Conservation (phyloP, 2,797 vertebrate genomes). For the Ispidina picta region DNA sequence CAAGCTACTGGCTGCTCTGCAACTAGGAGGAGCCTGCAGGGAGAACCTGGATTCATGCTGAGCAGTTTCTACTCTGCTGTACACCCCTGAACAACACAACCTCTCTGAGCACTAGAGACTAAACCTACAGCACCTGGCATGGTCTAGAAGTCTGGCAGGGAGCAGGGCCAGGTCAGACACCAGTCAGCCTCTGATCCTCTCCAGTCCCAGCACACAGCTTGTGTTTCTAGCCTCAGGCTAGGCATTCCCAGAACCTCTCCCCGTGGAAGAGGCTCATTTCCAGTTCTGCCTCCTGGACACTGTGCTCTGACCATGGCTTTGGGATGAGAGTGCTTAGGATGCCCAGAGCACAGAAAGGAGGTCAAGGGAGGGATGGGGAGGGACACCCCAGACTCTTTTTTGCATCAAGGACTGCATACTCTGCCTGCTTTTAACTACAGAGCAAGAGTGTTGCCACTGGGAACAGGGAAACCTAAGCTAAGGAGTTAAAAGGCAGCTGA, state of each 20-base stretch:
- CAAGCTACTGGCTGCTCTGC: slow-evolving; percentile 37
- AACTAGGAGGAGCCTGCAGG: neutral
- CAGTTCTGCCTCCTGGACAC: neutral
- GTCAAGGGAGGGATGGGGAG: neutral
- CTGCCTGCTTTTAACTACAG: neutral
- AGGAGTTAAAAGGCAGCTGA: neutral
- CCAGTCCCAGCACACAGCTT: neutral
- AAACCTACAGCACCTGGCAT: neutral
- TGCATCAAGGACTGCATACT: neutral
- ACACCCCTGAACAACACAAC: neutral
- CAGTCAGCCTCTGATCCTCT: neutral
- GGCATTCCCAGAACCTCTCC: neutral
- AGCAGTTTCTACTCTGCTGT: neutral
- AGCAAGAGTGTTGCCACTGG: neutral
- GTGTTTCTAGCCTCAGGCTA: neutral
- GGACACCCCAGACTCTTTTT: neutral
- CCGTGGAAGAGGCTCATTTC: neutral
- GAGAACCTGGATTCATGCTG: neutral
- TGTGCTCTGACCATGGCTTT: rapidly evolving
- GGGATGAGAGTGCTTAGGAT: neutral
- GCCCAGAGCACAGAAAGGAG: neutral
- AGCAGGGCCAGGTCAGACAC: neutral
- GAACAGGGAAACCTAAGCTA: neutral
- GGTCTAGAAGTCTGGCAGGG: neutral
- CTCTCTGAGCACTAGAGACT: neutral